phyloP scores from a whole-genome alignment of 2,888 invertebrate genomes.

The Dichetophora obliterata region DNA sequence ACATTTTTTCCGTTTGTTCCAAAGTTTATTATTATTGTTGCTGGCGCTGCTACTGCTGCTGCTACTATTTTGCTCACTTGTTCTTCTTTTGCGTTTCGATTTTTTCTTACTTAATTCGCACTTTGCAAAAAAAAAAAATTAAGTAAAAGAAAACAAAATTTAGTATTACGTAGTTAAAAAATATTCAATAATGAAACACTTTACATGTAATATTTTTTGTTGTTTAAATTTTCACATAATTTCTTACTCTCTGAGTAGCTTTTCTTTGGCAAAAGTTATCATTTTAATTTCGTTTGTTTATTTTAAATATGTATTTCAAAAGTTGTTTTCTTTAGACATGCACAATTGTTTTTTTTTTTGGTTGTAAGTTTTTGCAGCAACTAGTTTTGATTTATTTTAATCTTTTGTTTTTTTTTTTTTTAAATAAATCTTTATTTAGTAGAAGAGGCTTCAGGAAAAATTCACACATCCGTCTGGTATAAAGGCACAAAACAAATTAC shows the following conservation, averaged over 20 bases:
- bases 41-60: neutral
- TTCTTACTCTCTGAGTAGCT: neutral
- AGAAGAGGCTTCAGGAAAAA: conserved; percentile 23
- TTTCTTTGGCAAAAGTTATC: neutral
- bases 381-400: neutral
- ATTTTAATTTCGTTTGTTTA: neutral
- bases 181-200: neutral
- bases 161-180: conserved; percentile 2
- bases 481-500: conserved; percentile 37
- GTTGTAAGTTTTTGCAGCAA: neutral
- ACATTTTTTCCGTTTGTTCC: neutral
- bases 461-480: conserved; percentile 33
- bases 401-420: neutral
- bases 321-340: neutral
- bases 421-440: neutral
- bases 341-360: neutral
- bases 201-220: neutral
- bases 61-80: neutral
- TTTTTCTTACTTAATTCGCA: conserved; percentile 10
- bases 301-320: neutral
- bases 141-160: neutral
- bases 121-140: conserved; percentile 11
- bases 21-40: conserved; percentile 14
- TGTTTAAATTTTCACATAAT: neutral
- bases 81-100: neutral